Evolutionary conservation across 2,888 invertebrate species (phyloP).

Genomic region (Saturnia pavonia): DNA sequence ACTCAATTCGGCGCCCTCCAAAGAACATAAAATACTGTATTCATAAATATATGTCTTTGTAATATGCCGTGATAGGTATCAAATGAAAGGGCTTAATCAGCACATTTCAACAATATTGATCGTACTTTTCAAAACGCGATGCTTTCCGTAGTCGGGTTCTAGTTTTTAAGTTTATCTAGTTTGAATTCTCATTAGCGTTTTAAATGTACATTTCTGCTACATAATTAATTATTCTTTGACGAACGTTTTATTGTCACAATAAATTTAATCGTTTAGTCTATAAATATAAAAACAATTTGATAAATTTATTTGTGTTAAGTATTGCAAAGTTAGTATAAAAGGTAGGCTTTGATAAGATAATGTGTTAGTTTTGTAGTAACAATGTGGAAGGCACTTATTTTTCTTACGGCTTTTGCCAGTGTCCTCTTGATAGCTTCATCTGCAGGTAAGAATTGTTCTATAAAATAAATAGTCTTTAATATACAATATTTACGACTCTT

Average conservation of each 20-base stretch:
- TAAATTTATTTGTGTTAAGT: background rate
- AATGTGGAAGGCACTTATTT: slow-evolving; percentile 33
- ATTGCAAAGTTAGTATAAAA: slow-evolving; percentile 17
- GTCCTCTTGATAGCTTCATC: slow-evolving; percentile 10
- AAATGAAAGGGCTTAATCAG: too few species aligned
- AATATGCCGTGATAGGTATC: too few species aligned
- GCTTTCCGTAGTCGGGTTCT: too few species aligned
- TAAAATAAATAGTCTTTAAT: background rate
- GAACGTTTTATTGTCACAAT: background rate
- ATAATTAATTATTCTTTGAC: slow-evolving; percentile 6
- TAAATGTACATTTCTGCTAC: slow-evolving; percentile 16
- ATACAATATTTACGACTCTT: background rate
- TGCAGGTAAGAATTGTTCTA: slow-evolving; percentile 12
- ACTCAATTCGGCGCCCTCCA: too few species aligned
- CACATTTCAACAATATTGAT: too few species aligned
- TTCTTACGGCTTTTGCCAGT: slow-evolving; percentile 27
- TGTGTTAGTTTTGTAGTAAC: slow-evolving; percentile 21
- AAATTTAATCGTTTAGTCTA: background rate
- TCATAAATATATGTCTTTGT: too few species aligned
- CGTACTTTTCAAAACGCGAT: too few species aligned
- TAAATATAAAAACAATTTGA: background rate
- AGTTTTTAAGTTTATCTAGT: slow-evolving; percentile 24
- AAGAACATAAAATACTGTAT: too few species aligned
- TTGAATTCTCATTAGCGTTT: slow-evolving; percentile 32
- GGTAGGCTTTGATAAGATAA: slow-evolving; percentile 4